Evolutionary conservation across 2,888 invertebrate genomes (phyloP).

Genomic region (Phengaris alcon): DNA sequence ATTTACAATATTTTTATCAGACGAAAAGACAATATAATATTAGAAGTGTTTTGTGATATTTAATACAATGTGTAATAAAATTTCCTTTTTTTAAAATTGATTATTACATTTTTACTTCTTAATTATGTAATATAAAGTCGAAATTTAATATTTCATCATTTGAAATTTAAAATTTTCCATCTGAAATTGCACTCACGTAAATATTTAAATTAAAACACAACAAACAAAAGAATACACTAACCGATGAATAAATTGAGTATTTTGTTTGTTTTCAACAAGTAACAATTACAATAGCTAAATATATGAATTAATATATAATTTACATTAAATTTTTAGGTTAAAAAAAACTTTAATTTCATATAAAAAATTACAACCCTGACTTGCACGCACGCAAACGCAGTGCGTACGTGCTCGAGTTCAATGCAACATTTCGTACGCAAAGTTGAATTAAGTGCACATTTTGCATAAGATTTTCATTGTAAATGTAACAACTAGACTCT

Average conservation of each 20-base stretch:
- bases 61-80: background rate
- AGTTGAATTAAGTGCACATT: background rate
- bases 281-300: too few species aligned
- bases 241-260: background rate
- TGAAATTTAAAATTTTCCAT: background rate
- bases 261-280: background rate
- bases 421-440: conserved; percentile 1
- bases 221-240: background rate
- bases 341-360: too few species aligned
- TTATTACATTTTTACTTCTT: background rate
- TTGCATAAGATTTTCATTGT: background rate
- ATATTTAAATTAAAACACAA: background rate
- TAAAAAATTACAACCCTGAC: background rate
- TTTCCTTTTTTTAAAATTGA: background rate
- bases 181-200: background rate
- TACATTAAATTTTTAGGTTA: too few species aligned
- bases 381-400: background rate
- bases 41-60: background rate
- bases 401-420: background rate
- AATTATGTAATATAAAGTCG: too few species aligned
- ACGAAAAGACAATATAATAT: background rate
- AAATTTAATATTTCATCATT: background rate
- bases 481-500: background rate
- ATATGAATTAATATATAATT: too few species aligned
- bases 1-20: background rate